Conservation (phyloP, 2,113 vertebrate species). For the Psettodes erumei region DNA sequence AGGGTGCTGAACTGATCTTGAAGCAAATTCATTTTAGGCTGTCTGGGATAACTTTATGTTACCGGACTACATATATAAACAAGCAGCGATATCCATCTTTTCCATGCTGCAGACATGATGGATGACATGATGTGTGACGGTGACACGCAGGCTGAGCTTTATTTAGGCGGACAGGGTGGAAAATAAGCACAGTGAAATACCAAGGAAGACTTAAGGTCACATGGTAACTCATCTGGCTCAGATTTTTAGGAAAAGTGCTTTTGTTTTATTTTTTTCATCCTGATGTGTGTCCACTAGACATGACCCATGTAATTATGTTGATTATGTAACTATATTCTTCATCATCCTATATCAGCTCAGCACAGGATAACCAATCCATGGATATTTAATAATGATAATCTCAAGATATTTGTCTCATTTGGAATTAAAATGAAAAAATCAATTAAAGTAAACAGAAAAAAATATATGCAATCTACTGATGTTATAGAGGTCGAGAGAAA, state of each 20-base stretch:
- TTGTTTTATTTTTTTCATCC: not conserved
- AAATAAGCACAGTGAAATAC: conserved; percentile 1
- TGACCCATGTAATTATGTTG: conserved; percentile 6
- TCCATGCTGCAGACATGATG: conserved; percentile 17
- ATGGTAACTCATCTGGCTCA: not conserved
- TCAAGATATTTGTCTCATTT: not conserved
- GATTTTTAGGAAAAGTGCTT: not conserved
- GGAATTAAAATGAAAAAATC: not conserved
- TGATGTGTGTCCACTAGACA: not conserved
- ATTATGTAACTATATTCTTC: conserved; percentile 37
- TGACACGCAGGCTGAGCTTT: conserved; percentile 19
- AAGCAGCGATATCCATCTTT: not conserved
- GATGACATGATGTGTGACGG: conserved; percentile 32
- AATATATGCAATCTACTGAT: not conserved
- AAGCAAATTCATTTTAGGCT: not conserved
- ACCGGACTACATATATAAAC: not conserved
- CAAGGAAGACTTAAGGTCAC: not conserved
- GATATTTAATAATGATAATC: not conserved
- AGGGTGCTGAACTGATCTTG: not conserved
- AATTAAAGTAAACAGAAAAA: not conserved
- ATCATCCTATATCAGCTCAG: conserved; percentile 10
- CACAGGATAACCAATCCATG: conserved; percentile 22
- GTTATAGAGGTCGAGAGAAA: not conserved
- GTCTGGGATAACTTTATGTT: not conserved
- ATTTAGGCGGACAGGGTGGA: conserved; percentile 18